Conservation (phyloP, 2,888 invertebrate species). For the Lumbricus terrestris region DNA sequence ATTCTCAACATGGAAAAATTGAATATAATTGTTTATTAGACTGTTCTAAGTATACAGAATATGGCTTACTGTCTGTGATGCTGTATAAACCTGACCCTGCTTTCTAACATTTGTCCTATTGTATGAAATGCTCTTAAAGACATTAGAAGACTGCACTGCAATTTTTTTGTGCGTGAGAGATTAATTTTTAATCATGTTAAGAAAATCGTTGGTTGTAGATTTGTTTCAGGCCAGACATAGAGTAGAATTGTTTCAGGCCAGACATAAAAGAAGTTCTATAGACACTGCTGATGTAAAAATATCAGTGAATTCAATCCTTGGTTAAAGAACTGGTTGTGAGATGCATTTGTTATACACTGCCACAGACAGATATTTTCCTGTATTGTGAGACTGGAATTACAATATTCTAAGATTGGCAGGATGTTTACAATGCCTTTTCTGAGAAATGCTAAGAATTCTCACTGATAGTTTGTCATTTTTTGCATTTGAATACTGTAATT, state of each 20-base stretch:
- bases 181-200: neutral
- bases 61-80: neutral
- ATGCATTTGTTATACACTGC: neutral
- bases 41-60: neutral
- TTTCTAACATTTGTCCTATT: neutral
- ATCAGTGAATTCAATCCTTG: neutral
- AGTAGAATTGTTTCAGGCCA: neutral
- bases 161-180: neutral
- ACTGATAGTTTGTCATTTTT: neutral
- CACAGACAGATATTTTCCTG: neutral
- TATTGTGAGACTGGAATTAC: neutral
- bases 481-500: neutral
- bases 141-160: neutral
- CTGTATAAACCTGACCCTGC: neutral
- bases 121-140: constrained; percentile 3
- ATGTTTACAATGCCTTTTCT: neutral
- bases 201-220: neutral
- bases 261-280: too few relatives aligned
- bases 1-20: neutral
- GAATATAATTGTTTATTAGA: neutral
- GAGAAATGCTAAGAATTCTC: neutral
- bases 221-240: neutral
- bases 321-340: neutral
- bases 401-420: neutral
- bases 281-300: neutral